Base-by-base conservation (phyloP, 2,113 vertebrate genomes). In the Hipposideros armiger region DNA sequence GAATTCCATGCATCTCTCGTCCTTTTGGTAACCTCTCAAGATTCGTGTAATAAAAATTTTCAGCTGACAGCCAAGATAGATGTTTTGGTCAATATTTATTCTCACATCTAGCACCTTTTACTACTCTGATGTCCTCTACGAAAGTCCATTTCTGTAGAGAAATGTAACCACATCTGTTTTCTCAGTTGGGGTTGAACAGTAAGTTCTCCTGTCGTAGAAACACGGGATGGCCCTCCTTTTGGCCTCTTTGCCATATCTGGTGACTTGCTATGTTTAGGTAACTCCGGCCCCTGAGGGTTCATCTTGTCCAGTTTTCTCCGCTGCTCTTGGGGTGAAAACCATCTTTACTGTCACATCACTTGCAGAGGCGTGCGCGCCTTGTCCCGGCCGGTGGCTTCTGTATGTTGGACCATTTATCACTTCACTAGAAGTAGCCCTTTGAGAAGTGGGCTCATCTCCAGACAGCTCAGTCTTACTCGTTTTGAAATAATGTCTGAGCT, bases 21-120 rank as follows among this genome's bases (percentile, higher is more conserved):
- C 82, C 77, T 87, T 74, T 86, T 26, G n/a, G 67, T 82, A 47
- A 86, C 56, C 90, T 77, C 42, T 47, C 62, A 47, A 47, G 19
- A 26, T 73, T 54, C 8, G 1, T 32, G 28, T 62, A 69, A 36
- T 54, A 83, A 47, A 89, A 13, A 69, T 52, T 85, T 72, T 76
- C 66, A 84, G 66, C 66, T 62, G 66, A 45, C 88, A 66, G 45
- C 66, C 52, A 2, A 76, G 84, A 74, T 1, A 1, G 81, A 85
- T 64, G 58, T 32, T 58, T 76, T 17, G 22, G 66, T 84, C 52
- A 67, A 7, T 92, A 42, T 95, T 96, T 77, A 58, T 52, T 73
- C 74, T 83, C 84, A 40, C 3, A 60, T 92, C 95, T 90, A 1
- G 74, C 67, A 66, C 87, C 90, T 88, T 76, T 58, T 45, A 6